These are phyloP conservation scores for Hermodice carunculata DNA, from an alignment of 2,888 invertebrate species.

Conservation along the genomic window DNA sequence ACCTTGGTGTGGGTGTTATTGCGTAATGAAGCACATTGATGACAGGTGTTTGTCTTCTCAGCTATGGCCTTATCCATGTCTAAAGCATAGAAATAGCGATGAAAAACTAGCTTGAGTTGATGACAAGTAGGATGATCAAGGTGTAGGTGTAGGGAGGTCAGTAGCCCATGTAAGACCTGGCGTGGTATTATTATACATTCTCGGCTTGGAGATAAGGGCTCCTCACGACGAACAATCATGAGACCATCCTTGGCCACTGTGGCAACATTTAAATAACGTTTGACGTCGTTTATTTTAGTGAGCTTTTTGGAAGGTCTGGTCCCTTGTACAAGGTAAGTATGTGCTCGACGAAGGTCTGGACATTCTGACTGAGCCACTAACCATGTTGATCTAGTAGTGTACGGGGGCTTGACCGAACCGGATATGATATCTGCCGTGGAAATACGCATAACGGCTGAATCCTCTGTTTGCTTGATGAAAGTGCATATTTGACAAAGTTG, in stretches of 20 bases:
- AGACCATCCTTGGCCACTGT: conserved; percentile 36
- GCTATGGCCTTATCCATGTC: too few species aligned
- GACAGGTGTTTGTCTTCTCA: too few species aligned
- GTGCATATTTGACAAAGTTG: conserved; percentile 38
- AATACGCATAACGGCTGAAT: conserved; percentile 18
- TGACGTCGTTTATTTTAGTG: conserved; percentile 40
- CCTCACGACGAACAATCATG: conserved; percentile 19
- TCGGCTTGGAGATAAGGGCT: conserved; percentile 20
- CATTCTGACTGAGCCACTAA: conserved; percentile 40
- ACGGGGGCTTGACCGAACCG: conserved; percentile 17
- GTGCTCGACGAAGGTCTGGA: conserved; percentile 39
- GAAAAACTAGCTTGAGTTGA: too few species aligned
- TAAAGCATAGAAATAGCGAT: too few species aligned
- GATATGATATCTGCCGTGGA: not conserved
- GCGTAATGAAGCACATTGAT: not conserved
- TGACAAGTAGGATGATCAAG: too few species aligned
- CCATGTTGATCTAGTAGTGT: conserved; percentile 34
- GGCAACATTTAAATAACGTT: conserved; percentile 18
- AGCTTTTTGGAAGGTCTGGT: conserved; percentile 44
- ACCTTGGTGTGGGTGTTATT: not conserved
- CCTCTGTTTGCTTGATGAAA: conserved; percentile 14
- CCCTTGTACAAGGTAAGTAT: conserved; percentile 42
- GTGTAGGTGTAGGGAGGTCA: conserved; percentile 44
- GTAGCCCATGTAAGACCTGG: conserved; percentile 35
- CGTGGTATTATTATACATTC: conserved; percentile 43